Evolutionary conservation across 2,888 invertebrate genomes (phyloP), one percentile per base, ranked within the genome.

Genomic region (Melinaea menophilus): DNA sequence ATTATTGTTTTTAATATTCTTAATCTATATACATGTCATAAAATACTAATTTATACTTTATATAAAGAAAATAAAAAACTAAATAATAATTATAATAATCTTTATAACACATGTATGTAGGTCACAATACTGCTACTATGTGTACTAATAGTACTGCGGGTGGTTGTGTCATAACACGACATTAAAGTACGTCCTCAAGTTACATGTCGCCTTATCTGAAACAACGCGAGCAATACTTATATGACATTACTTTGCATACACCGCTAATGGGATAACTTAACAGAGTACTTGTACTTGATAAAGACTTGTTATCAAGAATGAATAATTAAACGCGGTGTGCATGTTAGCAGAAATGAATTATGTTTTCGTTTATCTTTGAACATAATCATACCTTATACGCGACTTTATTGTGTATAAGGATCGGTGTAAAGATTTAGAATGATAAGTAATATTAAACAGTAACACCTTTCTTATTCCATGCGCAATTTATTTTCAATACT

Each of bases 201-300:
- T 65, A 61, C 64, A 65, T 61, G 64, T 65, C 61, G 58, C 34
- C 64, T 65, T 65, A 65, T 65, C 64, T 62, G 54, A 59, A 46
- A 55, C 59, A 47, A 59, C 63, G 58, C 58, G 61, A 58, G 64
- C 61, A 55, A 62, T 65, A 61, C 54, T 65, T 65, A 61, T 65
- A 61, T 54, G 61, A 65, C 55, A 56, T 59, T 64, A 61, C 46
- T 65, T 65, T 59, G 61, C 61, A 65, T 65, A 65, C 48, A 58
- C 64, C 45, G 46, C 56, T 64, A 58, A 64, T 58, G 51, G 58
- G 55, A 59, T 48, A 64, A 61, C 22, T 64, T 58, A 57, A 63
- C 59, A 64, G 57, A 56, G 54, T 48, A 47, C 55, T 58, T 57
- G 33, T 64, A 57, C 57, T 46, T 56, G 13, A 56, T 64, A 57